These are phyloP conservation scores for Chamaedrilus cognettii DNA, from an alignment of 2,888 invertebrate species.

Conservation along the genomic window DNA sequence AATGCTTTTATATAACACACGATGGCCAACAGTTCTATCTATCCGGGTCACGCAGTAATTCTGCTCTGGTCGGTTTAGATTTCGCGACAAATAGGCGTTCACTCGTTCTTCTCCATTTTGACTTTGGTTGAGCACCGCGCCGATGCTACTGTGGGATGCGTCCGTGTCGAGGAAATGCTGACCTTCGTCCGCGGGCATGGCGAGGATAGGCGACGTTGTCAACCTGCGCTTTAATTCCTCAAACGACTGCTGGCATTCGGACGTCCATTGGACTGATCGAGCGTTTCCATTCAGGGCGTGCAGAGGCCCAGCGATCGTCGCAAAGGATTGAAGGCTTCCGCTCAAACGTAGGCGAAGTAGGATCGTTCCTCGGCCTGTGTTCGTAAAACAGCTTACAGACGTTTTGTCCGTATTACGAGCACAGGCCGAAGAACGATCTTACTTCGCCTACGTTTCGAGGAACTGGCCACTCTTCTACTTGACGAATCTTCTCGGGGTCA, in stretches of 20 bases:
- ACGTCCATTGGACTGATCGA: too few species aligned
- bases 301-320: too few species aligned
- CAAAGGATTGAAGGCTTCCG: too few species aligned
- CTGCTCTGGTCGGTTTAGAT: slow-evolving; percentile 11
- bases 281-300: too few species aligned
- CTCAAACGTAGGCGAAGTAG: too few species aligned
- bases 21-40: too few species aligned
- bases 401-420: slow-evolving; percentile 32
- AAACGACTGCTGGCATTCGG: slow-evolving; percentile 17
- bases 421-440: slow-evolving; percentile 32
- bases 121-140: slow-evolving; percentile 26
- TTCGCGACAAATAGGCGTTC: slow-evolving; percentile 27
- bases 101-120: slow-evolving; percentile 28
- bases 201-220: slow-evolving; percentile 22
- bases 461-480: neutral
- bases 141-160: slow-evolving; percentile 21
- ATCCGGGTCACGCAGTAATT: slow-evolving; percentile 28
- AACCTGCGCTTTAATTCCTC: slow-evolving; percentile 14
- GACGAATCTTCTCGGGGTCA: neutral
- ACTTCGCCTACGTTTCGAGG: slow-evolving; percentile 27
- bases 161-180: slow-evolving; percentile 24
- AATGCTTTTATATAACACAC: slow-evolving; percentile 39
- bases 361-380: too few species aligned
- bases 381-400: too few species aligned
- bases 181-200: slow-evolving; percentile 8